These are phyloP conservation scores for Heliconius hermathena DNA, from an alignment of 1,140 invertebrate species.

Conservation along the genomic window DNA sequence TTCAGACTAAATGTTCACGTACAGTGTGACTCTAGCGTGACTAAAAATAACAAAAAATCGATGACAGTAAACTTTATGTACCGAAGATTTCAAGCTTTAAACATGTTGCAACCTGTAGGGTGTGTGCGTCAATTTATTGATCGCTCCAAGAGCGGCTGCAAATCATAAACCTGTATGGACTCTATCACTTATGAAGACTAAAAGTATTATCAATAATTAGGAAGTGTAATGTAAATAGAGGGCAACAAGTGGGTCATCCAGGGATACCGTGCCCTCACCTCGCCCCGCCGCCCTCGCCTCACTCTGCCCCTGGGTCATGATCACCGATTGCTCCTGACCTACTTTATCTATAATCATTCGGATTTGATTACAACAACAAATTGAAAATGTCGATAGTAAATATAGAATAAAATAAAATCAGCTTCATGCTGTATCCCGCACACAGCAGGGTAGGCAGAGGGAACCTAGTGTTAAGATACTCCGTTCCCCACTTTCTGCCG, in stretches of 20 bases:
- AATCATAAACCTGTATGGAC: conserved; percentile 32
- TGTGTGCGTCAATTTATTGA: conserved; percentile 45
- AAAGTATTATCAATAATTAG: conserved; percentile 55
- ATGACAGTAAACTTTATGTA: conserved; percentile 16
- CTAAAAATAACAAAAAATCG: conserved; percentile 17
- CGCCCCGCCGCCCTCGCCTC: conserved; percentile 40
- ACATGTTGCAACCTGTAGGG: conserved; percentile 35
- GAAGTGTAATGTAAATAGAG: conserved; percentile 71
- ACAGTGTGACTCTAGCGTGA: neutral
- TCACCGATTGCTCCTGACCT: conserved; percentile 72
- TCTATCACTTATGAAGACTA: conserved; percentile 12
- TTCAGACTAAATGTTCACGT: neutral
- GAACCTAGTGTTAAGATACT: too few relatives aligned
- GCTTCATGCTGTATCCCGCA: too few relatives aligned
- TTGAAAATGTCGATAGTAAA: neutral
- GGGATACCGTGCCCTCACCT: conserved; percentile 48
- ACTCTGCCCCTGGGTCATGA: conserved; percentile 62
- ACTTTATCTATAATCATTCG: conserved; percentile 67
- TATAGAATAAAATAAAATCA: too few relatives aligned
- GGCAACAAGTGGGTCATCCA: conserved; percentile 78
- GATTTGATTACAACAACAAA: conserved; percentile 28
- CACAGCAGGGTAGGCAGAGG: too few relatives aligned
- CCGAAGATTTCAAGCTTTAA: conserved; percentile 15
- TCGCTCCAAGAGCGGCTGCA: conserved; percentile 31
- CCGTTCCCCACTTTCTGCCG: too few relatives aligned